These are phyloP conservation scores for Octopus bimaculoides DNA, from an alignment of 1,140 invertebrate genomes.

Conservation along the genomic window DNA sequence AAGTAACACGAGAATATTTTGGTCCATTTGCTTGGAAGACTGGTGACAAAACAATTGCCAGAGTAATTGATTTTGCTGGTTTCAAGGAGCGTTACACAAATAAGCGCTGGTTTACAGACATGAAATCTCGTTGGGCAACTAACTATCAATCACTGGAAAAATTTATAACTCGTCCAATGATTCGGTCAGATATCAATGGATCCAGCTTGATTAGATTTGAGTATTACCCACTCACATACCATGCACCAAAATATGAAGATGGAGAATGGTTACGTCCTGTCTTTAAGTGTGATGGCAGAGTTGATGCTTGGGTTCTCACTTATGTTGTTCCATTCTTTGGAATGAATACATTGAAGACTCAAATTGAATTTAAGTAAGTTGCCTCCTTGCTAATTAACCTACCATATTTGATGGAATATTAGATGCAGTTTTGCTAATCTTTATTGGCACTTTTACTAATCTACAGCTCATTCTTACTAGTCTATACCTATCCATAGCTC, in stretches of 20 bases:
- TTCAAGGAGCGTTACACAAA: slow-evolving; percentile 74
- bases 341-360: slow-evolving; percentile 80
- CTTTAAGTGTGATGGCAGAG: slow-evolving; percentile 86
- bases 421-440: too few species aligned
- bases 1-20: slow-evolving; percentile 64
- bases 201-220: slow-evolving; percentile 50
- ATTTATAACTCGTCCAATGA: slow-evolving; percentile 87
- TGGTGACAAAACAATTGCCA: slow-evolving; percentile 69
- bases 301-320: slow-evolving; percentile 90
- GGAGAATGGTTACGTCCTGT: slow-evolving; percentile 92
- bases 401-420: too few species aligned
- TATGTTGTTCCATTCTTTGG: slow-evolving; percentile 97
- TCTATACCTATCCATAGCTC: too few species aligned
- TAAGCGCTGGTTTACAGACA: slow-evolving; percentile 78
- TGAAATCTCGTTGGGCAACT: slow-evolving; percentile 88
- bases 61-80: slow-evolving; percentile 52
- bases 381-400: background rate
- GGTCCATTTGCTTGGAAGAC: slow-evolving; percentile 89
- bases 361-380: slow-evolving; percentile 55
- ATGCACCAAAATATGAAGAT: slow-evolving; percentile 59
- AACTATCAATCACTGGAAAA: slow-evolving; percentile 91
- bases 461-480: too few species aligned
- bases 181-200: slow-evolving; percentile 76
- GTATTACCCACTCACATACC: slow-evolving; percentile 82
- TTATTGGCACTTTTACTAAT: too few species aligned